Evolutionary conservation across 2,797 vertebrate species (phyloP).

Genomic region (Sciaenops ocellatus): DNA sequence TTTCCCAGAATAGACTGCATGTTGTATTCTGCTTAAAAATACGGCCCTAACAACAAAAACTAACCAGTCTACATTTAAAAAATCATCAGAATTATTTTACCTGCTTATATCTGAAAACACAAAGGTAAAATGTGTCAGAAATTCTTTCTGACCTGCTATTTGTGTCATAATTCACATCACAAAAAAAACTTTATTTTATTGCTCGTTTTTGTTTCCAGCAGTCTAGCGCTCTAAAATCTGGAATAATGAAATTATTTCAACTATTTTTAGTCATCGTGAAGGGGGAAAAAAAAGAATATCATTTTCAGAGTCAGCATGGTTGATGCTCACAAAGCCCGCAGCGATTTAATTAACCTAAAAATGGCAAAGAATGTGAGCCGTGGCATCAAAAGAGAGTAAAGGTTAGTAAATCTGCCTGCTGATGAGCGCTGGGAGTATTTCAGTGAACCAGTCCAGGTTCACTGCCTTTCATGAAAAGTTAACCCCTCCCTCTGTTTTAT

Average conservation of each 20-base stretch:
- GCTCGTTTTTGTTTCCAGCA: neutral
- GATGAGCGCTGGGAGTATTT: slow-evolving; percentile 48
- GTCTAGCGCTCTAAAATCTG: slow-evolving; percentile 6
- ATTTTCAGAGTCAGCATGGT: slow-evolving; percentile 38
- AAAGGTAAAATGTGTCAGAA: slow-evolving; percentile 7
- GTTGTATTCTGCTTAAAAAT: slow-evolving; percentile 20
- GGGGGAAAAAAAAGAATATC: neutral
- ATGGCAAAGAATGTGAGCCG: slow-evolving; percentile 46
- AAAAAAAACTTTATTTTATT: neutral
- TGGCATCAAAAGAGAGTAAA: slow-evolving; percentile 62
- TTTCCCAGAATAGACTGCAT: neutral
- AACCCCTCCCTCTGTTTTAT: slow-evolving; percentile 30
- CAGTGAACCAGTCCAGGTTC: slow-evolving; percentile 5
- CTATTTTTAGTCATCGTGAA: slow-evolving; percentile 32
- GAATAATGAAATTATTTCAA: slow-evolving; percentile 18
- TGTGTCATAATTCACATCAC: neutral
- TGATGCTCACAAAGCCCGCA: slow-evolving; percentile 44
- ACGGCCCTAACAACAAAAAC: neutral
- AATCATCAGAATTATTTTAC: neutral
- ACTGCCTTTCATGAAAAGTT: slow-evolving; percentile 38
- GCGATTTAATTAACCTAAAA: slow-evolving; percentile 72
- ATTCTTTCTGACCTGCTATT: neutral
- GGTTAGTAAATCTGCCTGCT: slow-evolving; percentile 55
- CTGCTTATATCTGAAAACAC: slow-evolving; percentile 1
- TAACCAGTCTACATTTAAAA: neutral